These are phyloP conservation scores for Macropis europaea DNA, from an alignment of 2,888 invertebrate species.

Conservation along the genomic window DNA sequence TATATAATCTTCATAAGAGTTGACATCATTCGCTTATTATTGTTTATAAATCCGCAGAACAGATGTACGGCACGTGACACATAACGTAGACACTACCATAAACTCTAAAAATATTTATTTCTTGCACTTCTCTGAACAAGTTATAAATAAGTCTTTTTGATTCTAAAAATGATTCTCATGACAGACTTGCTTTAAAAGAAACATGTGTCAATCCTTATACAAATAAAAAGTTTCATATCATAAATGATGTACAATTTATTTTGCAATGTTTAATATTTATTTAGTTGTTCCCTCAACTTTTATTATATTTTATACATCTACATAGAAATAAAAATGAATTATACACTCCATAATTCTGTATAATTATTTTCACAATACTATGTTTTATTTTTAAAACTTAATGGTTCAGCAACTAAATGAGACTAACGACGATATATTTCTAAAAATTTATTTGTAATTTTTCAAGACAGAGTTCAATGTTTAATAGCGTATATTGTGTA, in stretches of 20 bases:
- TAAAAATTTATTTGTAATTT: constrained; percentile 52
- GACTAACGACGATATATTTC: constrained; percentile 22
- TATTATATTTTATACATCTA: background rate
- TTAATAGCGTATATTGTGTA: constrained; percentile 52
- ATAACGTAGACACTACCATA: constrained; percentile 15
- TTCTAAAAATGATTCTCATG: constrained; percentile 28
- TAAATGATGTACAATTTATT: constrained; percentile 18
- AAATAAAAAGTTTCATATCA: constrained; percentile 49
- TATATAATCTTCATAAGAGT: constrained; percentile 46
- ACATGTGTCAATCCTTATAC: constrained; percentile 35
- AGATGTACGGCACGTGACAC: constrained; percentile 21
- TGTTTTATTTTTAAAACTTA: constrained; percentile 13
- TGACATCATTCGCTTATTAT: constrained; percentile 42
- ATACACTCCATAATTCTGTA: background rate
- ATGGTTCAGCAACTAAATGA: constrained; percentile 21
- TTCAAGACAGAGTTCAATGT: constrained; percentile 47
- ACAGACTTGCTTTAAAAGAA: constrained; percentile 21
- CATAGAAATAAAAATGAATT: background rate
- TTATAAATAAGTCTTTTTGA: constrained; percentile 22
- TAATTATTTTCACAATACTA: background rate
- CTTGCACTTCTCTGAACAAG: constrained; percentile 37
- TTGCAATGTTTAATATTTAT: background rate
- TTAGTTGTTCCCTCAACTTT: constrained; percentile 13
- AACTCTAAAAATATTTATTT: constrained; percentile 47
- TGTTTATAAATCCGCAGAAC: constrained; percentile 32